These are phyloP conservation scores for Oscheius onirici DNA, from an alignment of 2,888 invertebrate genomes.

Conservation along the genomic window DNA sequence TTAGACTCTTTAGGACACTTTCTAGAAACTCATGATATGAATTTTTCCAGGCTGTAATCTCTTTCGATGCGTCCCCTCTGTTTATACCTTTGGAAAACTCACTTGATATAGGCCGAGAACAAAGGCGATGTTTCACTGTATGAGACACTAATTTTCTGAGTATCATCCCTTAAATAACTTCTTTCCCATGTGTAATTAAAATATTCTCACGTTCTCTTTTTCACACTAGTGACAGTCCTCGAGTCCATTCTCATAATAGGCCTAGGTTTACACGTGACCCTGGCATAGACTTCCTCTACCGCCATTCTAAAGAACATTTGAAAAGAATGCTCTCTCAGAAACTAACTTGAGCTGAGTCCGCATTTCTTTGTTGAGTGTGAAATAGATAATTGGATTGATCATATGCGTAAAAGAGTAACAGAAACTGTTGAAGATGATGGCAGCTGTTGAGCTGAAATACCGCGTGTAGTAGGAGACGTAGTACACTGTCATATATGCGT, in stretches of 20 bases:
- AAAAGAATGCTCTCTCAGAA: not conserved
- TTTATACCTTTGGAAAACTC: not conserved
- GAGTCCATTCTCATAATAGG: constrained; percentile 31
- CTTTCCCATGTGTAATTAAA: not conserved
- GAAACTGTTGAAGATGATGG: constrained; percentile 70
- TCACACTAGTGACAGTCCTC: constrained; percentile 24
- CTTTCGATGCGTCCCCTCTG: not conserved
- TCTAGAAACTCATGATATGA: no score
- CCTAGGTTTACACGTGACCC: constrained; percentile 17
- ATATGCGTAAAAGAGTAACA: constrained; percentile 71
- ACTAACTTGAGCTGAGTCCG: constrained; percentile 43
- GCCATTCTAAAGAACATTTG: constrained; percentile 38
- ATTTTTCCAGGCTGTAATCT: no score
- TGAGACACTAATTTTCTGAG: constrained; percentile 34
- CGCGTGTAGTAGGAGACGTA: constrained; percentile 68
- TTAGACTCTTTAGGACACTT: no score
- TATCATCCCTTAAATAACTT: constrained; percentile 22
- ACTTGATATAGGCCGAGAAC: constrained; percentile 40
- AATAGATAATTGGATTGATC: constrained; percentile 71
- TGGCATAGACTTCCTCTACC: constrained; percentile 33
- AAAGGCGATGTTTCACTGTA: constrained; percentile 55
- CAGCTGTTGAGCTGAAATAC: constrained; percentile 49
- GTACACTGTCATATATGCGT: constrained; percentile 69
- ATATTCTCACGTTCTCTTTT: constrained; percentile 7
- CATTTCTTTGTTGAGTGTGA: constrained; percentile 68